These are phyloP conservation scores for Lordiphosa mommai DNA, from an alignment of 1,140 invertebrate species.

Conservation along the genomic window DNA sequence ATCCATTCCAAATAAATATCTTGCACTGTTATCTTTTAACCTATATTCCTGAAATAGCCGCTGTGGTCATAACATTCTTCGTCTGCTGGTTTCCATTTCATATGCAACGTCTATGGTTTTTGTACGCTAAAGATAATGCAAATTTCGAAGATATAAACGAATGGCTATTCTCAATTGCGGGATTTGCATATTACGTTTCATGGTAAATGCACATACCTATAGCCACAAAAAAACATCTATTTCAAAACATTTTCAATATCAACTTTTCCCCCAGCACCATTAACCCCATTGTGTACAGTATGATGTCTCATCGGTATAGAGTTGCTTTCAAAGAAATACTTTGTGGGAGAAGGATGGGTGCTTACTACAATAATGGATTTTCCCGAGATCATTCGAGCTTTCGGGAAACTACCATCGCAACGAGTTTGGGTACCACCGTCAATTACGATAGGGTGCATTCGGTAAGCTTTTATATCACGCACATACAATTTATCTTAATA, in stretches of 20 bases:
- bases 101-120: slow-evolving; percentile 89
- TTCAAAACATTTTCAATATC: neutral
- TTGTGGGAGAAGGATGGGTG: slow-evolving; percentile 80
- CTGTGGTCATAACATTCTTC: slow-evolving; percentile 97
- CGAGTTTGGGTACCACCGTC: slow-evolving; percentile 33
- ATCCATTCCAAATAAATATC: neutral
- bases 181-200: slow-evolving; percentile 92
- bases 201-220: slow-evolving; percentile 76
- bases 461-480: slow-evolving; percentile 31
- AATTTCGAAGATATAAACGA: slow-evolving; percentile 87
- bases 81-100: slow-evolving; percentile 98
- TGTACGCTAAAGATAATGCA: slow-evolving; percentile 83
- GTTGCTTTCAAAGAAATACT: slow-evolving; percentile 88
- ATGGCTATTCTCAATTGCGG: slow-evolving; percentile 89
- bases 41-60: slow-evolving; percentile 84
- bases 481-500: too few species aligned
- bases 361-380: slow-evolving; percentile 80
- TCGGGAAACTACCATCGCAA: slow-evolving; percentile 80
- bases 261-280: slow-evolving; percentile 82
- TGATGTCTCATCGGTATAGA: slow-evolving; percentile 92
- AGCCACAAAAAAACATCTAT: neutral
- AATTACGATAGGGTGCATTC: slow-evolving; percentile 56
- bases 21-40: neutral
- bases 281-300: slow-evolving; percentile 95
- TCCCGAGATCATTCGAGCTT: slow-evolving; percentile 82